These are phyloP conservation scores for Zaprionus davidi DNA, from an alignment of 1,140 invertebrate species.

Conservation along the genomic window DNA sequence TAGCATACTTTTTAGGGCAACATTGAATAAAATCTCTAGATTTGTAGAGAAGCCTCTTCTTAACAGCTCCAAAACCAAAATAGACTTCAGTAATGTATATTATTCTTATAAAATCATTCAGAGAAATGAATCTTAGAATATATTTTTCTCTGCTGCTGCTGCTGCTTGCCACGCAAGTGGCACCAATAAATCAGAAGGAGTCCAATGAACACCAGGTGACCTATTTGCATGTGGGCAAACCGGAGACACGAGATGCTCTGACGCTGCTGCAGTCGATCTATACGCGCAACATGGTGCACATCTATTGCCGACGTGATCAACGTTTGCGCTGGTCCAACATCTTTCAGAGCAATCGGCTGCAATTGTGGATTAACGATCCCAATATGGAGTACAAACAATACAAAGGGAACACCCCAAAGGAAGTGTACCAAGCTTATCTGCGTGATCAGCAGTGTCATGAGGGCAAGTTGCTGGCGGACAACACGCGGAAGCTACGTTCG, in stretches of 20 bases:
- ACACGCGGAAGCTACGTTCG: neutral
- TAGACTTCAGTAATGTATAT: neutral
- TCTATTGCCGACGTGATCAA: conserved; percentile 38
- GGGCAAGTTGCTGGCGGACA: conserved; percentile 10
- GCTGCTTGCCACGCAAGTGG: neutral
- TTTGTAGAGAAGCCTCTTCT: neutral
- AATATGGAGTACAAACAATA: conserved; percentile 33
- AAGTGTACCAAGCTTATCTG: conserved; percentile 1
- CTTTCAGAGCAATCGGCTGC: conserved; percentile 29
- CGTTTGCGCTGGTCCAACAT: conserved; percentile 11
- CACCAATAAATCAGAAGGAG: neutral
- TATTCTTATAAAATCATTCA: neutral
- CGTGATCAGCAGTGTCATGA: conserved; percentile 8
- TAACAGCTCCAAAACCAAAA: neutral
- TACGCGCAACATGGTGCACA: conserved; percentile 3
- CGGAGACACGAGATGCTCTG: conserved; percentile 21
- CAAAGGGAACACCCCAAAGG: conserved; percentile 10
- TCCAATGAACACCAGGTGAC: conserved; percentile 19
- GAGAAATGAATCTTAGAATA: neutral
- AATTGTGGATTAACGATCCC: neutral
- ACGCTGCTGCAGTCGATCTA: conserved; percentile 25
- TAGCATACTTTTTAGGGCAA: neutral
- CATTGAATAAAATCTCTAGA: neutral
- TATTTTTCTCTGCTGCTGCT: conserved; percentile 4
- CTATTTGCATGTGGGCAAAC: conserved; percentile 26